Conservation (phyloP, 2,113 vertebrate genomes). For the Cyprinodon brontotheroides region DNA sequence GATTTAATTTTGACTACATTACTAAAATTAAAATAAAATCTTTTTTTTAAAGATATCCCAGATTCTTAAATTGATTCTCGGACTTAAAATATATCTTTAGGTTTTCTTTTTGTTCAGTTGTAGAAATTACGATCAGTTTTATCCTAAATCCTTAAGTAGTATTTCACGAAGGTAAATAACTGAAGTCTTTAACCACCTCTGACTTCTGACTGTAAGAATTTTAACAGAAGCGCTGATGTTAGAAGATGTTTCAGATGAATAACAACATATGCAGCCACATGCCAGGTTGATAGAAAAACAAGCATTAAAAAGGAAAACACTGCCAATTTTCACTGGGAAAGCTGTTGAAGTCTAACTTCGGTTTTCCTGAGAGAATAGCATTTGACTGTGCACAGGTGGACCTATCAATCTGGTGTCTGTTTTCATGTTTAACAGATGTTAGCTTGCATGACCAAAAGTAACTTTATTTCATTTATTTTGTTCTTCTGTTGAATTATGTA, state of each 20-base stretch:
- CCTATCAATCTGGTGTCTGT: constrained; percentile 74
- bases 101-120: not conserved
- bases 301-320: constrained; percentile 3
- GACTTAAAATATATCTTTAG: not conserved
- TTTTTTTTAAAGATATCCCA: too few species aligned
- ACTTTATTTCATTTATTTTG: not conserved
- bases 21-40: too few species aligned
- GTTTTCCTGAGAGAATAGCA: constrained; percentile 60
- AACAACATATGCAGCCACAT: constrained; percentile 6
- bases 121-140: not conserved
- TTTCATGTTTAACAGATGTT: constrained; percentile 77
- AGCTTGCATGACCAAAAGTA: constrained; percentile 50
- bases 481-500: constrained; percentile 10
- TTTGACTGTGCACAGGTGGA: constrained; percentile 75
- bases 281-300: constrained; percentile 26
- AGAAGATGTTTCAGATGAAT: constrained; percentile 21
- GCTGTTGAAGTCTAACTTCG: constrained; percentile 53
- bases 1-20: too few species aligned
- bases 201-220: constrained; percentile 2
- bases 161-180: not conserved
- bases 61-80: too few species aligned
- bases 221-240: not conserved
- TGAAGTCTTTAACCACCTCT: not conserved
- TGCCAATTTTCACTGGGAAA: constrained; percentile 49
- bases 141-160: not conserved